These are phyloP conservation scores for Drosophila triauraria DNA, from an alignment of 1,140 invertebrate genomes.

Conservation along the genomic window DNA sequence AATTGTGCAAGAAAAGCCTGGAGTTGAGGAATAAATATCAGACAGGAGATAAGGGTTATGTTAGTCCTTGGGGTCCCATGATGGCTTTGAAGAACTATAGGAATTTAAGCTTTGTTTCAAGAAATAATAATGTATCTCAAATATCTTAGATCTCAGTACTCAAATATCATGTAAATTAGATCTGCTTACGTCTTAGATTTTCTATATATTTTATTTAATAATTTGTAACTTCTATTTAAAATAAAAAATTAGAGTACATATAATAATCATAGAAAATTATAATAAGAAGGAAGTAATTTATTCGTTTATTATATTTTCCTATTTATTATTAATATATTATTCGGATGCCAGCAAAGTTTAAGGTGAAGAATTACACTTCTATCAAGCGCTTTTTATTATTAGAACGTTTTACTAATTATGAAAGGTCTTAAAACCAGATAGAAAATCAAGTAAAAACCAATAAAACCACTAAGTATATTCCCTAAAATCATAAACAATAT, in stretches of 20 bases:
- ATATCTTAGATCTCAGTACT: too few species aligned
- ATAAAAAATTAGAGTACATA: not conserved
- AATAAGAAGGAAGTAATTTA: not conserved
- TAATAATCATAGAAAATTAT: not conserved
- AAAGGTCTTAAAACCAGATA: not conserved
- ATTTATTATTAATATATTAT: too few species aligned
- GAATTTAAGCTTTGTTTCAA: not conserved
- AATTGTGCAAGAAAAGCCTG: not conserved
- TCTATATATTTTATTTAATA: too few species aligned
- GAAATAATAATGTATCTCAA: not conserved
- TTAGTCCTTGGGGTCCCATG: not conserved
- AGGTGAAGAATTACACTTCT: not conserved
- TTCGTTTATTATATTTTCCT: not conserved
- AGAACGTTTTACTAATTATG: not conserved
- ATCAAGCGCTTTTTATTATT: not conserved
- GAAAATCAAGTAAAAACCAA: not conserved
- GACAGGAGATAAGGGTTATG: not conserved
- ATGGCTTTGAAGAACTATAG: not conserved
- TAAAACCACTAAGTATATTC: not conserved
- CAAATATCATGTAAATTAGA: too few species aligned
- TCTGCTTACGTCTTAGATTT: too few species aligned
- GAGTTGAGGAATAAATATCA: not conserved
- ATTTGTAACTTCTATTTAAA: too few species aligned
- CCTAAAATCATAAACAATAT: not conserved
- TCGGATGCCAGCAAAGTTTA: not conserved